A percentile compares a stretch with the other conserved stretches of the same genome.
These are phyloP conservation scores for Ahaetulla prasina DNA, from an alignment of 2,113 vertebrate species.

Conservation along the genomic window DNA sequence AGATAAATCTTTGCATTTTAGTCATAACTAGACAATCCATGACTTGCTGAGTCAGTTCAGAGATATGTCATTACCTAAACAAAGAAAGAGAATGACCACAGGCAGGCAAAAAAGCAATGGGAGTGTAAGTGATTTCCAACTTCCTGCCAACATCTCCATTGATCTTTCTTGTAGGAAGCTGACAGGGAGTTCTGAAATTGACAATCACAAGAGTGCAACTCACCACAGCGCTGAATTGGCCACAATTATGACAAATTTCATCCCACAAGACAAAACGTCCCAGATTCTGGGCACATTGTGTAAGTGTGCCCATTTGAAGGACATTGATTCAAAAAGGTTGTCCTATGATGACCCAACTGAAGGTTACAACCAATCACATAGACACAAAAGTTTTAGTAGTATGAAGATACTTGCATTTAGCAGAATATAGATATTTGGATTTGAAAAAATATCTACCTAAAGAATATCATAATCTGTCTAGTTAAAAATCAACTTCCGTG, in stretches of 20 bases:
- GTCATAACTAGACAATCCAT: neutral
- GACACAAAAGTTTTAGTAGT: neutral
- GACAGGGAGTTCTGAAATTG: neutral
- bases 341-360: neutral
- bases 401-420: neutral
- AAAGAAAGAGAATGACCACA: neutral
- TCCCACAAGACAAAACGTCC: neutral
- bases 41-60: neutral
- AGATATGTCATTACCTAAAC: neutral
- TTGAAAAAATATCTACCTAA: neutral
- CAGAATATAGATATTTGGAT: neutral
- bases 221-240: neutral
- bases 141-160: neutral
- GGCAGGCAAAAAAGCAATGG: neutral
- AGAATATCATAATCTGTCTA: constrained; percentile 4
- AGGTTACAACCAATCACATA: neutral
- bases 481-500: neutral
- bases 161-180: neutral
- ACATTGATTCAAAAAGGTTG: neutral
- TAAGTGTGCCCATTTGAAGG: neutral
- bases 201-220: neutral
- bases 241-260: neutral
- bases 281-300: neutral
- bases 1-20: neutral
- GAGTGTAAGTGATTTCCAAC: neutral